Base-by-base conservation (phyloP, 2,888 invertebrate species). In the Drosophila nigritarsus region DNA sequence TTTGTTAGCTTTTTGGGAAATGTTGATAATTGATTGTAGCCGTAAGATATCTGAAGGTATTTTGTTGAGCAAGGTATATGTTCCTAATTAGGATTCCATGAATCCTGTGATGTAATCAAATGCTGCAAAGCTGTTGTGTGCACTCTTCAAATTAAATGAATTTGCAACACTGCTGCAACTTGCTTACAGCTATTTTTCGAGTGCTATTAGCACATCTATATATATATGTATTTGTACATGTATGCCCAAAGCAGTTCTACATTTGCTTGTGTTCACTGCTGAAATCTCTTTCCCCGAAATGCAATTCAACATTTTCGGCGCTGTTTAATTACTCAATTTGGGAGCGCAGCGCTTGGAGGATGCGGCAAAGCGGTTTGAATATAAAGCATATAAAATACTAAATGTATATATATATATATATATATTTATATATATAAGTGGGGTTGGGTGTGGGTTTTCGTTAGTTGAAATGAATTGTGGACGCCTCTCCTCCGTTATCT, bases 321-420 rank as follows among this genome's bases (percentile, higher is more conserved):
- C 55, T 72, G 34, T 84, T 85, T 87, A 85, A 89, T 85, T 89
- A 89, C 87, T 75, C 80, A 82, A 79, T 84, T 76, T 75, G 72
- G 73, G 66, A 61, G 29, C 18, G 64, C 61, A 66, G 34, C 18
- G 27, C 29, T 40, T 40, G 8, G 24, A 30, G 24, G 15, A 36
- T 27, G 3, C n/a, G 38, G 32, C n/a, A 51, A 27, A 20, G 29
- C 18, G 8, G 24, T n/a, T 36, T 20, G 38, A 29, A 32, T 32
- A 32, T 32, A 32, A 32, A 32, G 32, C 63, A 61, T 61, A 45
- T 64, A 53, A 42, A 68, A 64, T 65, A 38, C 55, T 50, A 58
- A 48, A 73, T 53, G 20, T 42, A 50, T 34, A 50, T 51, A 24
- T 40, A 20, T 48, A 48, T 29, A 24, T 36, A 40, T 30, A 13